Conservation (phyloP, 2,113 vertebrate species). For the Dinomys branickii region DNA sequence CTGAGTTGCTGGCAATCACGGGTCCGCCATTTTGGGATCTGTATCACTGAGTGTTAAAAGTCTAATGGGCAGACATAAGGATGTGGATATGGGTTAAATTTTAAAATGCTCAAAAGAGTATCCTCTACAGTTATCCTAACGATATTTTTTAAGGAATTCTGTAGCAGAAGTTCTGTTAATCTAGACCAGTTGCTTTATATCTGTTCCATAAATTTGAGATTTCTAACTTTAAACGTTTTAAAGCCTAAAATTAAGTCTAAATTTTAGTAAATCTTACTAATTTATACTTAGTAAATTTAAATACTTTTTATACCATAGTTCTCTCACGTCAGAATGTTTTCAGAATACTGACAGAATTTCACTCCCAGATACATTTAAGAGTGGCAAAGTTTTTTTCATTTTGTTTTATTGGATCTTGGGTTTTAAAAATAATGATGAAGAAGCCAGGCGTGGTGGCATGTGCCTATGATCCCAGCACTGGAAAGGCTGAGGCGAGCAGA, state of each 20-base stretch:
- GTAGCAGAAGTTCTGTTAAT: background rate
- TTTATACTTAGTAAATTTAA: slow-evolving; percentile 49
- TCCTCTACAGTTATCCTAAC: slow-evolving; percentile 33
- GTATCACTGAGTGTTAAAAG: background rate
- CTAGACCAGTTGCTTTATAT: slow-evolving; percentile 5
- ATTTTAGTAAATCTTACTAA: slow-evolving; percentile 29
- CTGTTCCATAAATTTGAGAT: slow-evolving; percentile 26
- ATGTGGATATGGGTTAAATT: background rate
- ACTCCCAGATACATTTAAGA: slow-evolving; percentile 42
- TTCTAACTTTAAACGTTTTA: background rate
- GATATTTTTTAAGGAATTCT: background rate
- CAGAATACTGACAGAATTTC: slow-evolving; percentile 44
- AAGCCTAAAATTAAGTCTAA: slow-evolving; percentile 51
- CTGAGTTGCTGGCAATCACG: background rate
- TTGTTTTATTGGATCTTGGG: slow-evolving; percentile 61
- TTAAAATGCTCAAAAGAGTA: slow-evolving; percentile 39
- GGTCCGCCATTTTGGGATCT: background rate
- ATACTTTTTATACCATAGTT: slow-evolving; percentile 30
- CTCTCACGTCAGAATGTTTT: background rate
- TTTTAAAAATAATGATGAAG: background rate
- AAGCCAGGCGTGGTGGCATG: no score
- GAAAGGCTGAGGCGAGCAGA: no score
- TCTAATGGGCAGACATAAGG: slow-evolving; percentile 30
- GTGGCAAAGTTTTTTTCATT: slow-evolving; percentile 35
- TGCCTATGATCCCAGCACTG: no score